Evolutionary conservation across 1,140 invertebrate species (phyloP), one percentile per base, ranked within the genome.

Genomic region (Philopotamus ludificatus): DNA sequence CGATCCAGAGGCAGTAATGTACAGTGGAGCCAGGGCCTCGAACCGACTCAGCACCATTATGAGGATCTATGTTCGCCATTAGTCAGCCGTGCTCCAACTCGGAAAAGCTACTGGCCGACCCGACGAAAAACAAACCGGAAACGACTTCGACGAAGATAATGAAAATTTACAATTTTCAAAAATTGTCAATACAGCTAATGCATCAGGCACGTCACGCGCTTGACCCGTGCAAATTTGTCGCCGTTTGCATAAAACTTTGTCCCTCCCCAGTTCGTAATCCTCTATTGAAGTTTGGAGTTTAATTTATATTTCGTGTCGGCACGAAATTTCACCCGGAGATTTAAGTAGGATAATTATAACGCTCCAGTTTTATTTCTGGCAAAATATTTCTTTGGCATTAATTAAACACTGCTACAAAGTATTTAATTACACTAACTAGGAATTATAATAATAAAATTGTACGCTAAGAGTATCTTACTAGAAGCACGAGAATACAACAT

Each of bases 41-140:
- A 39, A 50, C 44, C 25, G 23, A 50, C 39, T 58, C 41, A 23
- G 15, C 39, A 18, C 51, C 63, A 65, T 65, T 65, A 55, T 65
- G 25, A 65, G 63, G 51, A 65, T 65, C 26, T 65, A 65, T 65
- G 63, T 65, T 10, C 44, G 26, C 34, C 23, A 65, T 65, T 57
- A 55, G 63, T 65, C 63, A 65, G 44, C 25, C 42, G 12, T 10
- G 53, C 42, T 45, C 16, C 53, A 57, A 57, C 18, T 25, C 21
- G 34, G 21, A 42, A 57, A 42, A 57, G 28, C 28, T 34, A 34
- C 28, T 12, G 12, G 28, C 28, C 28, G 28, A 12, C 28, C 28
- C 4, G 28, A 34, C 4, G 4, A 34, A 34, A 34, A 34, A 34
- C 28, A 34, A 34, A 34, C 28, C 4, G 28, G 4, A 34, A 34